Conservation (phyloP, 2,113 vertebrate genomes). For the Tympanuchus pallidicinctus region DNA sequence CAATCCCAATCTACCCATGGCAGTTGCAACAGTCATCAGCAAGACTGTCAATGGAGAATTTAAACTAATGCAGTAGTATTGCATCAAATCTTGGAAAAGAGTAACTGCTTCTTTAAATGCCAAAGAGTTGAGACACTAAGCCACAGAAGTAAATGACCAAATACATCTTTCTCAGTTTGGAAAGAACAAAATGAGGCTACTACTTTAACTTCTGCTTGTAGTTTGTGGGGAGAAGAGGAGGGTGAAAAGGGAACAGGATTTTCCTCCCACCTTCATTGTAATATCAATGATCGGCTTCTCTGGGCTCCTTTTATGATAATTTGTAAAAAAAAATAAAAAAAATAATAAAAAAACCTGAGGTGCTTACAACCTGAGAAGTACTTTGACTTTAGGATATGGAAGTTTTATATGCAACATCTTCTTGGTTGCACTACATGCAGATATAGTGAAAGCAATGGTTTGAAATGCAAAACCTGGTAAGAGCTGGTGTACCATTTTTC, state of each 20-base stretch:
- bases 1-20: background rate
- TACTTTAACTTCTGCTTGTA: background rate
- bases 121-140: background rate
- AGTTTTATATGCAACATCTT: background rate
- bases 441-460: background rate
- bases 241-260: background rate
- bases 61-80: background rate
- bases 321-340: background rate
- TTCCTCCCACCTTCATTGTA: background rate
- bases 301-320: background rate
- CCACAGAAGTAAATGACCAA: background rate
- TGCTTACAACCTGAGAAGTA: background rate
- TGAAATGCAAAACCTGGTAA: background rate
- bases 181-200: conserved; percentile 23
- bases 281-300: background rate
- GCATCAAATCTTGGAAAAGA: background rate
- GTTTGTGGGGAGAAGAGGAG: background rate
- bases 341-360: background rate
- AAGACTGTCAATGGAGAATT: background rate
- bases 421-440: background rate
- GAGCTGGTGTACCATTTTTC: background rate
- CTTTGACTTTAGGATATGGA: background rate
- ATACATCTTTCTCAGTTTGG: background rate
- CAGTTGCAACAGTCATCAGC: background rate
- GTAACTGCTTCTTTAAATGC: background rate